Evolutionary conservation across 2,888 invertebrate genomes (phyloP), one percentile per base, ranked within the genome.

Genomic region (Scotopteryx bipunctaria): DNA sequence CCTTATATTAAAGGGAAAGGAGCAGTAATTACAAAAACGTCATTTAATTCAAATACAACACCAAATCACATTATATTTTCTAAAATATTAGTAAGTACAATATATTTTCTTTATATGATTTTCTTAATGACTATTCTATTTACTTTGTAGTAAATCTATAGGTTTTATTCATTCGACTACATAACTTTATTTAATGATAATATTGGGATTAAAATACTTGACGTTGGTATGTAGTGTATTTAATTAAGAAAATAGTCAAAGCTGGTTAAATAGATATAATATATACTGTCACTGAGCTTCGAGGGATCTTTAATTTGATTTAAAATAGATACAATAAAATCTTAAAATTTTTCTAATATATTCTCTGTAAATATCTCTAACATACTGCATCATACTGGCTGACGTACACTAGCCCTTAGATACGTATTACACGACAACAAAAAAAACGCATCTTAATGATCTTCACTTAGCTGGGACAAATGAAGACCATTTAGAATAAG

Each of bases 31-130:
- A 87, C 73, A 88, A 89, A 75, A 87, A 89, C 85, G 64, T 86
- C 78, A 66, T 89, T 89, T 89, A 89, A 88, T 89, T 90, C 87
- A 86, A 86, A 85, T 89, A 90, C 89, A 90, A 90, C 90, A 90
- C 78, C 89, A 83, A 90, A 90, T 90, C 89, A 90, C 90, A 89
- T 86, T 90, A 89, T 90, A 90, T 90, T 88, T 87, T 85, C 82
- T 89, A 88, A 87, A 84, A 83, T 86, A 83, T 65, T 85, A 79
- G 68, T 55, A 50, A 38, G 46, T 86, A 86, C 85, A 78, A 82
- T 83, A 83, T 78, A 83, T 76, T 76, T 59, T 83, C 73, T 81
- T 81, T 82, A 82, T 83, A 84, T 83, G 78, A 63, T 73, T 76
- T 67, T 72, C 73, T 83, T 81, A 85, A 76, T 62, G 41, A 63